These are phyloP conservation scores for Chydorus sphaericus DNA, from an alignment of 2,888 invertebrate species.

Conservation along the genomic window DNA sequence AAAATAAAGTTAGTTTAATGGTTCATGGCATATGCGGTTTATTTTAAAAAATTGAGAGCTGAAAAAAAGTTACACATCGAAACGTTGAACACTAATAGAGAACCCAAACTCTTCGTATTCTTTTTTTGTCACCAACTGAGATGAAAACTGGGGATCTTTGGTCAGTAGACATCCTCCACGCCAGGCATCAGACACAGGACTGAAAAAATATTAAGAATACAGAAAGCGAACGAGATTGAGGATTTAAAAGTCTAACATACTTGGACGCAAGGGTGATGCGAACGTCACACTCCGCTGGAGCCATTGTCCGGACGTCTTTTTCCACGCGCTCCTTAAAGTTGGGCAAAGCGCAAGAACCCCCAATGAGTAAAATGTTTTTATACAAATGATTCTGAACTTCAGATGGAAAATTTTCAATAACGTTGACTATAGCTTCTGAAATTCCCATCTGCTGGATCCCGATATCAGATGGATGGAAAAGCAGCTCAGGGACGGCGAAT, in stretches of 20 bases:
- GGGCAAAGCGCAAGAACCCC: slow-evolving; percentile 64
- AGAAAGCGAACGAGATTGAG: too few relatives aligned
- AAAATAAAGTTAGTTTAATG: too few relatives aligned
- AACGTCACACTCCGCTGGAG: slow-evolving; percentile 62
- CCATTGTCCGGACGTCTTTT: slow-evolving; percentile 59
- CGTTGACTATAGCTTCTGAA: slow-evolving; percentile 67
- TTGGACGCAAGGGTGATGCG: slow-evolving; percentile 51
- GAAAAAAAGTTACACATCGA: slow-evolving; percentile 22
- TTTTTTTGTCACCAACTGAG: slow-evolving; percentile 52
- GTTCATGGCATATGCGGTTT: too few relatives aligned
- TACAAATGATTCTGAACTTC: slow-evolving; percentile 60
- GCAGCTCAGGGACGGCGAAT: slow-evolving; percentile 83
- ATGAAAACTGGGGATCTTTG: slow-evolving; percentile 49
- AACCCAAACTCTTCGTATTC: slow-evolving; percentile 81
- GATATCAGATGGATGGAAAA: slow-evolving; percentile 89
- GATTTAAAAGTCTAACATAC: slow-evolving; percentile 31
- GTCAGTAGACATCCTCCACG: slow-evolving; percentile 66
- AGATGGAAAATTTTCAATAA: slow-evolving; percentile 56
- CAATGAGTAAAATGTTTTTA: slow-evolving; percentile 69
- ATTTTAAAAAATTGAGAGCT: too few relatives aligned
- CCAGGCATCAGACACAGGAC: slow-evolving; percentile 76
- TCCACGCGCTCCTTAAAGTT: slow-evolving; percentile 67
- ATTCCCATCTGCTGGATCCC: slow-evolving; percentile 85
- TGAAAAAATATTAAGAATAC: slow-evolving; percentile 35
- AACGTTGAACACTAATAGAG: slow-evolving; percentile 36